Base-by-base conservation (phyloP, 1,140 invertebrate genomes). In the Aphelinus atriplicis region DNA sequence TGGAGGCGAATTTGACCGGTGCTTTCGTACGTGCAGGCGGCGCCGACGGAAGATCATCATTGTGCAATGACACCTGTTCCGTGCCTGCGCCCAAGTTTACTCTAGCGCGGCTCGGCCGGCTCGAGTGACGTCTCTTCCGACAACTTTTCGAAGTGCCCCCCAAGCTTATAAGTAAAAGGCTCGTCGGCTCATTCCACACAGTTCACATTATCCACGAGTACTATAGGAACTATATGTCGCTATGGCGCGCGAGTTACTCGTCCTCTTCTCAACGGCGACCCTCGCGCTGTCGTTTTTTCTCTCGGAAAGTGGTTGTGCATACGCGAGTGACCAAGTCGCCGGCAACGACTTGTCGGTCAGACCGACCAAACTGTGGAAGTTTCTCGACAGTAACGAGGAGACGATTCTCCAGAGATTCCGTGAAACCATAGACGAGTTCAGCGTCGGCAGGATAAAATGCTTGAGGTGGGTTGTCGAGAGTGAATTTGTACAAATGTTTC, bases 391-490 rank as follows among this genome's bases (percentile, higher is more conserved):
- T 7, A 71, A 66, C n/a, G 51, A 72, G 10, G 9, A 72, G 45
- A 43, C 5, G 1, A 10, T 73, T 45, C 3, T 43, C 7, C 46
- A 69, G n/a, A 56, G 58, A 68, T 73, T 68, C n/a, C 50, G 45
- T 9, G 64, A 64, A 42, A 55, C 51, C 45, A 71, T 78, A 5
- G 62, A 79, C 0, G 66, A 76, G 53, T 79, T 78, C 70, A 73
- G 50, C 62, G 68, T 81, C 57, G 76, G 48, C 4, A 7, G 68
- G n/a, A 67, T 77, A 9, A 76, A 78, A 67, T 81, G 80, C 61
- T 79, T 75, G 71, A 79, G 75, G 80, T 81, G 60, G 9, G 74
- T 71, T 62, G 26, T 26, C 26, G 26, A 26, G 26, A 26, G 26
- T 26, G 26, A 26, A 26, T 26, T 26, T 26, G 26, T 26, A 26